These are phyloP conservation scores for Prosopocoilus inquinatus DNA, from an alignment of 2,888 invertebrate genomes.

Conservation along the genomic window DNA sequence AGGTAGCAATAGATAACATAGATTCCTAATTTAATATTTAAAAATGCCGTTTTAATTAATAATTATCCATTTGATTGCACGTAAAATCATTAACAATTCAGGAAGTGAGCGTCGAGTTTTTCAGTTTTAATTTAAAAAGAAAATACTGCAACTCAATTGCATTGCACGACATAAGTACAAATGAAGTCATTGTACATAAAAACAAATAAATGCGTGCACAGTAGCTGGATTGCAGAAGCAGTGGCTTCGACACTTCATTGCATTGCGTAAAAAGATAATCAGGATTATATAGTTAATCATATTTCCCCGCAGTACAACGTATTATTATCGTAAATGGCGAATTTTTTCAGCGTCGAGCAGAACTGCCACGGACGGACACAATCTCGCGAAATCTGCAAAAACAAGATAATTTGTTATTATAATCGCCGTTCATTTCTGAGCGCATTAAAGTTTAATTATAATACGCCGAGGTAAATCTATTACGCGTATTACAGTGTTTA, in stretches of 20 bases:
- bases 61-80: no score
- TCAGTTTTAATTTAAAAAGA: background rate
- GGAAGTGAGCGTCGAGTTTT: background rate
- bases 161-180: background rate
- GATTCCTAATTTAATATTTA: no score
- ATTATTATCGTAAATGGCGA: background rate
- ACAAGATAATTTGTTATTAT: no score
- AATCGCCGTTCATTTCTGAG: no score
- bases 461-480: no score
- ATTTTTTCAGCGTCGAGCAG: background rate
- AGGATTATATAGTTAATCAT: slow-evolving; percentile 1
- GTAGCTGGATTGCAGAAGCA: background rate
- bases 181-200: background rate
- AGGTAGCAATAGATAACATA: no score
- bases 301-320: background rate
- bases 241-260: background rate
- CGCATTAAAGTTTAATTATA: no score
- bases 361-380: no score
- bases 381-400: no score
- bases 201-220: background rate
- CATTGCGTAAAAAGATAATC: background rate
- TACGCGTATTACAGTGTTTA: no score
- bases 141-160: background rate
- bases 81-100: no score
- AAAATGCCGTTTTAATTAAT: no score